Conservation (phyloP, 1,140 invertebrate species). For the Drosophila miranda region DNA sequence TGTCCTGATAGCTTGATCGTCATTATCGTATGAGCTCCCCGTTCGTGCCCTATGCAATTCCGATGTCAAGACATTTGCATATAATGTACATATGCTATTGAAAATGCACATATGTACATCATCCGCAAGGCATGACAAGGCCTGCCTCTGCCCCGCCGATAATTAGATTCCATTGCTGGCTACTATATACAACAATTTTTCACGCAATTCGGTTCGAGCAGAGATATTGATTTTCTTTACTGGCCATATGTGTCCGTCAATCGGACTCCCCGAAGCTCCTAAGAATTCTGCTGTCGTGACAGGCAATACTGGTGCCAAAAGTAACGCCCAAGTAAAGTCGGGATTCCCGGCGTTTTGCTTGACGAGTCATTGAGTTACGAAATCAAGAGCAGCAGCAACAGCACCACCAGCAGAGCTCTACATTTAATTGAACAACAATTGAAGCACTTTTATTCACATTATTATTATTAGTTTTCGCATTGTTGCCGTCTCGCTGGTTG, state of each 20-base stretch:
- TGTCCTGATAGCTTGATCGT: slow-evolving; percentile 17
- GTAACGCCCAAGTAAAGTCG: slow-evolving; percentile 46
- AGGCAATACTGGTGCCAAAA: slow-evolving; percentile 47
- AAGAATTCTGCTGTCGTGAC: not conserved
- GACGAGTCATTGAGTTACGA: slow-evolving; percentile 38
- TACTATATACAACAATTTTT: slow-evolving; percentile 2
- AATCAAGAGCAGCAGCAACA: slow-evolving; percentile 17
- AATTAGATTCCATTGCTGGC: not conserved
- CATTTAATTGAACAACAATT: slow-evolving; percentile 46
- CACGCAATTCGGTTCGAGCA: slow-evolving; percentile 4
- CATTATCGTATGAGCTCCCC: too few relatives aligned
- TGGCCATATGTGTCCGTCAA: slow-evolving; percentile 28
- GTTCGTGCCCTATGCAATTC: too few relatives aligned
- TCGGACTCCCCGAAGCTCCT: slow-evolving; percentile 4
- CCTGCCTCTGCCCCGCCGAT: not conserved
- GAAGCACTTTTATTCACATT: slow-evolving; percentile 39
- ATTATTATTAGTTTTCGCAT: slow-evolving; percentile 20
- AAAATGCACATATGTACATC: slow-evolving; percentile 12
- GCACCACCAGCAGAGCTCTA: slow-evolving; percentile 11
- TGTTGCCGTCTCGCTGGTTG: slow-evolving; percentile 12
- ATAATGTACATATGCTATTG: too few relatives aligned
- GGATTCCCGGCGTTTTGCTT: slow-evolving; percentile 60
- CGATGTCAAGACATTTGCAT: too few relatives aligned
- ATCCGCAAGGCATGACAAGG: not conserved
- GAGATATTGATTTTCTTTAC: slow-evolving; percentile 34